Percentiles rank a stretch among this genome's conserved stretches.
Conservation (phyloP, 2,113 vertebrate genomes). For the Platichthys stellatus region DNA sequence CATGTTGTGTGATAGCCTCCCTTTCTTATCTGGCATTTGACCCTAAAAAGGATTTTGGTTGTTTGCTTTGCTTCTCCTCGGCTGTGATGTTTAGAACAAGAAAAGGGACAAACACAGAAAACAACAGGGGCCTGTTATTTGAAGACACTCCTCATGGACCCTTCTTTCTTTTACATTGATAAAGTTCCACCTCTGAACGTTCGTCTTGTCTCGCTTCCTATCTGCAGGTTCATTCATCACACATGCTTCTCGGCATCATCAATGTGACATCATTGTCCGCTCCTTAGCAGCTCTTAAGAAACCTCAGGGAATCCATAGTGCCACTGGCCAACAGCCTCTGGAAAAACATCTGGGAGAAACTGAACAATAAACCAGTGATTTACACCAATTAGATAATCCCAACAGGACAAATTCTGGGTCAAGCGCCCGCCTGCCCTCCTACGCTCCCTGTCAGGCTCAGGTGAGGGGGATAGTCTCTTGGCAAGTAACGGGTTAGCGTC, state of each 20-base stretch:
- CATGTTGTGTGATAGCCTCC: constrained; percentile 54
- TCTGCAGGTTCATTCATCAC: constrained; percentile 42
- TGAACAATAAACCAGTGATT: constrained; percentile 57
- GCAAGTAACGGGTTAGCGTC: constrained; percentile 73
- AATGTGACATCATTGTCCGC: constrained; percentile 47
- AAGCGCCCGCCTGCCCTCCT: constrained; percentile 63
- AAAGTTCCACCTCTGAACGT: neutral
- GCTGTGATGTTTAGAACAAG: neutral
- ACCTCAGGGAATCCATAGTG: constrained; percentile 33
- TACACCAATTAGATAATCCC: constrained; percentile 74
- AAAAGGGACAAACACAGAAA: neutral
- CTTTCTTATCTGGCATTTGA: constrained; percentile 44
- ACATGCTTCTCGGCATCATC: constrained; percentile 39
- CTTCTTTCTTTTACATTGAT: neutral
- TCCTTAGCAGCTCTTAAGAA: constrained; percentile 35
- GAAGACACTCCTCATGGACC: constrained; percentile 29
- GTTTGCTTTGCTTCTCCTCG: neutral
- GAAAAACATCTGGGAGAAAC: constrained; percentile 71
- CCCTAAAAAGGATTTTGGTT: constrained; percentile 12
- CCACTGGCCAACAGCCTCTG: constrained; percentile 50
- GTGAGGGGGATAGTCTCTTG: constrained; percentile 65
- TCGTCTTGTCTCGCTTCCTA: constrained; percentile 15
- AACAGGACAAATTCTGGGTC: constrained; percentile 71
- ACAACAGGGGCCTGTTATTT: neutral
- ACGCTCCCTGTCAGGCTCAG: constrained; percentile 66